Evolutionary conservation across 2,888 invertebrate species (phyloP), one percentile per base, ranked within the genome.

Genomic region (Tribolium freemani): DNA sequence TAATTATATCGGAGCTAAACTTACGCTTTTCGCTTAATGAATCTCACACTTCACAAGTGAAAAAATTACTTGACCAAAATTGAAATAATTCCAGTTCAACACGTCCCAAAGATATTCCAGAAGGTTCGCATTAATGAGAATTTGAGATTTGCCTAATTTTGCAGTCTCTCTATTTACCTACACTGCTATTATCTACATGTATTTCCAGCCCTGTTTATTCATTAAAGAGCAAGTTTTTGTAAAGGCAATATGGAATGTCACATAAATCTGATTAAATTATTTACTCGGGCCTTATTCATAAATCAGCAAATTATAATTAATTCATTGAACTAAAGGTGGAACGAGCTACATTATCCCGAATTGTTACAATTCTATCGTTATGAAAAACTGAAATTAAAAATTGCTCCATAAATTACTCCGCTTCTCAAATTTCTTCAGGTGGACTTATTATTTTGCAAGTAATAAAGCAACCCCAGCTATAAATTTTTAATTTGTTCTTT

Each of bases 401-500:
- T 53, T 20, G n/a, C 9, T 9, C n/a, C 30, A 56, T 30, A 57
- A 57, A 57, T 57, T 38, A 44, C 30, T 44, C 11, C 20, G 10
- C 21, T n/a, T 20, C 20, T 44, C 20, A 20, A 58, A 58, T 58
- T 58, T 58, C 16, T 45, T 31, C 44, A 58, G 45, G 58, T 58
- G 58, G 44, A 11, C 46, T 46, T 44, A 21, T 58, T 58, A 58
- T 58, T 58, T 58, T 44, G 21, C 2, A 21, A 58, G 60, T 46
- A 60, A 48, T 60, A 60, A 60, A 46, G 60, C 5, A 44, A 26
- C 46, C 60, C 48, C 0, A 9, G 60, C 48, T 11, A 60, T 60
- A 60, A 60, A 60, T 60, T 60, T 60, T 60, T 60, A 60, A 60
- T 60, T 60, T 60, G 46, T 60, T 48, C 48, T 60, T 48, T 60